Percentiles rank a stretch among this genome's conserved stretches.
Conservation (phyloP, 2,888 invertebrate species). For the Caenorhabditis sp. region DNA sequence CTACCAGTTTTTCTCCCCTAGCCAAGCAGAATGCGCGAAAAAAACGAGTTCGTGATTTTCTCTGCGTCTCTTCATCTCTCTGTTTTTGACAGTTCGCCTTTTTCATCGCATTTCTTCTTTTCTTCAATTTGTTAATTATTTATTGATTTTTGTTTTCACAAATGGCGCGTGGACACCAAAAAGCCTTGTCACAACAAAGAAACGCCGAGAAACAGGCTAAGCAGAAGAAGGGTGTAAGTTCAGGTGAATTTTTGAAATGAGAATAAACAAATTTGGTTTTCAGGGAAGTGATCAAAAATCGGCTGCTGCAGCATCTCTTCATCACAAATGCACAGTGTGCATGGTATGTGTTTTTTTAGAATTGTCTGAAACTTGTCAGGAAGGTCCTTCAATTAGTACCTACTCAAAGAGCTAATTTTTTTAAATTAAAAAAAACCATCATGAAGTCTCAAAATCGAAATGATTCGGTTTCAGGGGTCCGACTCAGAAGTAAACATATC, state of each 20-base stretch:
- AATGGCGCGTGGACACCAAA: constrained; percentile 99
- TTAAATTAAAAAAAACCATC: too few species aligned
- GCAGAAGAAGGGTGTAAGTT: constrained; percentile 27
- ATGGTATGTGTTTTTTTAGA: constrained; percentile 32
- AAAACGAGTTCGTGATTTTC: background rate
- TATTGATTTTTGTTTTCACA: constrained; percentile 5
- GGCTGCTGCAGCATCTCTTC: constrained; percentile 91
- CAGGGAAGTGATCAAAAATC: constrained; percentile 90
- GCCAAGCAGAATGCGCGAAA: background rate
- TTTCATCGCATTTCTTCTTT: background rate
- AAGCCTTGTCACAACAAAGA: constrained; percentile 85
- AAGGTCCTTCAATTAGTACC: too few species aligned
- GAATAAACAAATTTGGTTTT: background rate
- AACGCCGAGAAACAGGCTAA: constrained; percentile 41
- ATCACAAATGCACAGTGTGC: constrained; percentile 88
- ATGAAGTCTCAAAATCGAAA: too few species aligned
- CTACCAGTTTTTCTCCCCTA: background rate
- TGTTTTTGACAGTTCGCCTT: background rate
- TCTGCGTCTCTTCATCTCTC: background rate
- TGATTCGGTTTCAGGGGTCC: too few species aligned
- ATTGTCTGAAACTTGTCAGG: too few species aligned
- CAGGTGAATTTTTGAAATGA: constrained; percentile 1
- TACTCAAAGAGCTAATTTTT: too few species aligned
- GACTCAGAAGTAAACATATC: too few species aligned
- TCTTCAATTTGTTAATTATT: background rate